Conservation (phyloP, 2,113 vertebrate species). For the Leptosomus discolor region DNA sequence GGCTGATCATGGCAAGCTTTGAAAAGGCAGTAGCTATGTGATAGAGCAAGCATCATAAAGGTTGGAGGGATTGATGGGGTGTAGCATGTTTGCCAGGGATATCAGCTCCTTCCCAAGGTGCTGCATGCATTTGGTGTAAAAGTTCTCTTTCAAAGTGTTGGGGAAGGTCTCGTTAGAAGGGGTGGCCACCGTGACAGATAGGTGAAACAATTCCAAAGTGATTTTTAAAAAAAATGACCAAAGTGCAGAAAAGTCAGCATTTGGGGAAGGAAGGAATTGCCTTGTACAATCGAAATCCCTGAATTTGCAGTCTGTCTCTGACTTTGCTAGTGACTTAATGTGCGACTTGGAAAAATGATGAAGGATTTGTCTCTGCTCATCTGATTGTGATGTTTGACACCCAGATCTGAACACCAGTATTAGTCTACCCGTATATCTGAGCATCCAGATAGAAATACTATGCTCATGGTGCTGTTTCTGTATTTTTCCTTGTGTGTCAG, state of each 20-base stretch:
- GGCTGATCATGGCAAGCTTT: neutral
- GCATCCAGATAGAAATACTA: neutral
- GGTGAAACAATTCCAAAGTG: neutral
- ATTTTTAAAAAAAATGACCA: neutral
- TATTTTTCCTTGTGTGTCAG: neutral
- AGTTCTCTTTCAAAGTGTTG: neutral
- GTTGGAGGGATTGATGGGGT: neutral
- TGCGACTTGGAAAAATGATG: neutral
- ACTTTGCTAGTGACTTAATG: neutral
- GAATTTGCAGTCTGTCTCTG: neutral
- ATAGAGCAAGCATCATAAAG: neutral
- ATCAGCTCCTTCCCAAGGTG: neutral
- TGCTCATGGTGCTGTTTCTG: neutral
- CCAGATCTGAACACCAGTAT: neutral
- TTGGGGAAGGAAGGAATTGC: neutral
- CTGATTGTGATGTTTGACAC: neutral
- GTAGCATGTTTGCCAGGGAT: neutral
- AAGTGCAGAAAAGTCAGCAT: neutral
- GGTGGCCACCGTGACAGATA: neutral
- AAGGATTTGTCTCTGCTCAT: neutral
- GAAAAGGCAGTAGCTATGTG: neutral
- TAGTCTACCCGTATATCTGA: neutral
- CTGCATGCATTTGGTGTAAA: neutral
- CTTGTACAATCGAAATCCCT: too few relatives aligned
- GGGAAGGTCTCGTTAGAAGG: neutral